Evolutionary conservation across 2,888 invertebrate species (phyloP), one percentile per base, ranked within the genome.

Genomic region (Cataglyphis albicans): DNA sequence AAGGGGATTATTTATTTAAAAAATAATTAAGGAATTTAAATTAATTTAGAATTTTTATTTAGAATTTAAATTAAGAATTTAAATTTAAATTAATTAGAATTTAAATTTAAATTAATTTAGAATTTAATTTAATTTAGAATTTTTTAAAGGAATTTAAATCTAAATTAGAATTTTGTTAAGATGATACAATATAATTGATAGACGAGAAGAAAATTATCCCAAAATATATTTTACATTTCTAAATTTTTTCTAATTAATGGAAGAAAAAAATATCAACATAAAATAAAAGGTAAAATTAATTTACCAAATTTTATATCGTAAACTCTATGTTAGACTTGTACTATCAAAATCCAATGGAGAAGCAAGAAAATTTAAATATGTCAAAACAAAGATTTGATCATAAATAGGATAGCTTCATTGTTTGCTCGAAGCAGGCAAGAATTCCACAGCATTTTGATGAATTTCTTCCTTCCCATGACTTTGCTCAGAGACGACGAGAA

Each of bases 401-500:
- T 25, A 35, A 21, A 12, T 10, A 21, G 21, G 12, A 29, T 41
- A 25, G 15, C 32, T 48, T 15, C 15, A 10, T 25, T 12, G n/a
- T 29, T 41, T 21, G 44, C 57, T 29, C n/a, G 59, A 32, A n/a
- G 38, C 68, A 18, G 59, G 32, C 68, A 41, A 18, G 55, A 41
- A 67, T 67, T 25, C 41, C n/a, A 3, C 25, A n/a, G 15, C 55
- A 35, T 59, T 57, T 44, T 32, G 57, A 70, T 59, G 29, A 68
- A 59, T 59, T 72, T 35, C 25, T 70, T 70, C 35, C 70, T 70
- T 44, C 59, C 15, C 55, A 65, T 44, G 59, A 25, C 25, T 35
- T 25, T 21, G 59, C 59, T 59, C 70, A 25, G 48, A 48, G 48
- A n/a, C n/a, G n/a, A 70, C 59, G 70, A 70, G 72, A 70, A 70